Evolutionary conservation across 2,888 invertebrate species (phyloP).

Genomic region (Euzophera pinguis): DNA sequence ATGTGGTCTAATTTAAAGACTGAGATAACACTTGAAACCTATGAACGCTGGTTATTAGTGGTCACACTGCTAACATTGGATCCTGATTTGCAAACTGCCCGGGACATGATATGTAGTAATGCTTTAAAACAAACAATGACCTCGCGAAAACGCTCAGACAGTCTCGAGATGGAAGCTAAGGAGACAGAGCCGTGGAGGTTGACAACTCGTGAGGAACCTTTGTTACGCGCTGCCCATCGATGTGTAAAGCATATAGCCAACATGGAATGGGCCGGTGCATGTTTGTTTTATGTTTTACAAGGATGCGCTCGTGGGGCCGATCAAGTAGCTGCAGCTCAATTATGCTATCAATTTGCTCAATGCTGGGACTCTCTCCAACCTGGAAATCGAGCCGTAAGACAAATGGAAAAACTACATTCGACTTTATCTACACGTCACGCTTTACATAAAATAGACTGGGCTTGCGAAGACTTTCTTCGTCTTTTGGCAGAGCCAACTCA

Average conservation of each 20-base stretch:
- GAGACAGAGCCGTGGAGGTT: slow-evolving; percentile 65
- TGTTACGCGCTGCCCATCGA: slow-evolving; percentile 67
- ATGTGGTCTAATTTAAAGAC: slow-evolving; percentile 76
- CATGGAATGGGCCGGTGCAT: slow-evolving; percentile 78
- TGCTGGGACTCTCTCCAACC: slow-evolving; percentile 71
- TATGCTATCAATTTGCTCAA: slow-evolving; percentile 75
- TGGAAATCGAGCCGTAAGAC: slow-evolving; percentile 66
- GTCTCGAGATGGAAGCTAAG: slow-evolving; percentile 40
- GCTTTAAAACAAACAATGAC: slow-evolving; percentile 77
- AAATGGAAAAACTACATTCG: slow-evolving; percentile 71
- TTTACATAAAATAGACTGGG: slow-evolving; percentile 70
- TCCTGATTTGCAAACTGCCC: slow-evolving; percentile 65
- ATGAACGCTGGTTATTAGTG: slow-evolving; percentile 68
- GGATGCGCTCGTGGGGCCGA: slow-evolving; percentile 74
- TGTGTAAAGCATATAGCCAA: slow-evolving; percentile 73
- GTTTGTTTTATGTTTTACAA: slow-evolving; percentile 72
- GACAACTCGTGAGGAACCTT: slow-evolving; percentile 61
- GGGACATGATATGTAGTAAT: slow-evolving; percentile 76
- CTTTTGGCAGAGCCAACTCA: slow-evolving; percentile 67
- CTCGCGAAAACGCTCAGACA: slow-evolving; percentile 51
- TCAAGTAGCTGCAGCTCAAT: slow-evolving; percentile 73
- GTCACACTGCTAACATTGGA: slow-evolving; percentile 62
- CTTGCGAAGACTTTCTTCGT: slow-evolving; percentile 65
- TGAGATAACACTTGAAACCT: slow-evolving; percentile 73
- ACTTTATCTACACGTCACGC: slow-evolving; percentile 70